Evolutionary conservation across 2,888 invertebrate species (phyloP), one percentile per base, ranked within the genome.

Genomic region (Suillia variegata): DNA sequence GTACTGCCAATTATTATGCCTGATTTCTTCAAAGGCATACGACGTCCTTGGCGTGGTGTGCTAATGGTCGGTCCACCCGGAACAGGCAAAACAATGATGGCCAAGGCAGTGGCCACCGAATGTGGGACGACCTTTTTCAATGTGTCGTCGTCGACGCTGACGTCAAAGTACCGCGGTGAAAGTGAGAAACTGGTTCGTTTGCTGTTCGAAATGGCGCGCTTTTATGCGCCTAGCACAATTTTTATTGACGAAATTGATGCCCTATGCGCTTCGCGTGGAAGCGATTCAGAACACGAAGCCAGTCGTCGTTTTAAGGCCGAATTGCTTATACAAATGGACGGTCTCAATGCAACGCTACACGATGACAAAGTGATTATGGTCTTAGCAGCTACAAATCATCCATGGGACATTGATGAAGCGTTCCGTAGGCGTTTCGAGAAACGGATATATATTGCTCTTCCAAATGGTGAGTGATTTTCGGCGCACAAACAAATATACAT

Each of bases 221-320:
- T 92, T 81, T 90, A 94, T 84, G 92, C 94, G 1, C 94, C 94
- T 0, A 92, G 92, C 74, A 94, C 94, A 13, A 94, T 95, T 70
- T 95, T 95, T 76, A 89, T 95, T 58, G 95, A 95, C 78, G 94
- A 95, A 79, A 93, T 95, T 65, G 95, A 95, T 81, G 91, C 93
- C 0, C 80, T 94, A 55, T 93, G 93, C 71, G 92, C 92, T 4
- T 87, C 90, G 62, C 85, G 94, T 58, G 93, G 94, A 10, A 88
- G 89, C 0, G 92, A 93, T 71, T 90, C 91, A 0, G 95, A 95
- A 74, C 94, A 95, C 80, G 95, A 95, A 77, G 94, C 94, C 0
- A 92, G 91, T 58, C 81, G 89, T 6, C 83, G 94, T 49, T 93
- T 94, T 66, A 95, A 95, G 79, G 92, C 94, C 0, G 94, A 95